Evolutionary conservation across 2,888 invertebrate species (phyloP).

Genomic region (Drosophila recens): DNA sequence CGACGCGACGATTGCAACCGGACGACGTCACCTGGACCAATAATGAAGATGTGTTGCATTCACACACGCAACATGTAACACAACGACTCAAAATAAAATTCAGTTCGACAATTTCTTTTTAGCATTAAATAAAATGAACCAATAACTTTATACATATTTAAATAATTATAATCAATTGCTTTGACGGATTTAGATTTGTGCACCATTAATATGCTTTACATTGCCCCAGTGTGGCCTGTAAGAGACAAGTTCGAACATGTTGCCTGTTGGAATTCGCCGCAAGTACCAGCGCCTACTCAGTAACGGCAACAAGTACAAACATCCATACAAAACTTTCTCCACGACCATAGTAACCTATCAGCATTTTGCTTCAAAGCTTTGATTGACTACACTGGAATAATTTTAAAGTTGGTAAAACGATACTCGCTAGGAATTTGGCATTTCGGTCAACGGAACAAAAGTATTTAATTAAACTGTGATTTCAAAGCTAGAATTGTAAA

Average conservation of each 20-base stretch:
- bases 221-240: background rate
- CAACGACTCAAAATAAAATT: background rate
- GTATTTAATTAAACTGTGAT: background rate
- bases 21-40: slow-evolving; percentile 55
- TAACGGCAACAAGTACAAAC: slow-evolving; percentile 75
- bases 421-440: too few relatives aligned
- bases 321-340: slow-evolving; percentile 41
- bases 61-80: slow-evolving; percentile 45
- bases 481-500: background rate
- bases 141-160: background rate
- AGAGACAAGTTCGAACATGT: slow-evolving; percentile 68
- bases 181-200: background rate
- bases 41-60: slow-evolving; percentile 57
- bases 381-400: slow-evolving; percentile 26
- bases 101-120: background rate
- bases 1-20: slow-evolving; percentile 53
- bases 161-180: background rate
- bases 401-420: background rate
- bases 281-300: slow-evolving; percentile 38
- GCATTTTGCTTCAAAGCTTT: slow-evolving; percentile 48
- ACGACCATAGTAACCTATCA: slow-evolving; percentile 55
- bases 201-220: too few relatives aligned
- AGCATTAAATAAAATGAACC: background rate
- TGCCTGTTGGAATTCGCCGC: slow-evolving; percentile 73
- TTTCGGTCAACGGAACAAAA: too few relatives aligned